Base-by-base conservation (phyloP, 2,888 invertebrate species). In the Ptychoptera albimana region DNA sequence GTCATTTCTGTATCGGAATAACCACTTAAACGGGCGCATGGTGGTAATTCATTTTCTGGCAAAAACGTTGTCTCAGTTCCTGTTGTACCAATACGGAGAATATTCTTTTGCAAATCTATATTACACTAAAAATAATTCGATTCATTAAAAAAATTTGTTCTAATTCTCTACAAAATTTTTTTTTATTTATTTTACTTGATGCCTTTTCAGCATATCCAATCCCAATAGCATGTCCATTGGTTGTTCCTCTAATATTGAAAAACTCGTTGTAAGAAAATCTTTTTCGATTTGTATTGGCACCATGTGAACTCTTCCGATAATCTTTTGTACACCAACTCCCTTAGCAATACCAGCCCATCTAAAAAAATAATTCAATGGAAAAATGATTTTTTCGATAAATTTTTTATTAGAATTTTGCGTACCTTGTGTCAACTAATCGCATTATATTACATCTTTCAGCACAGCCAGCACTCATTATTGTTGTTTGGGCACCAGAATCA, bases 171-270 rank as follows among this genome's bases (percentile, higher is more conserved):
- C 46, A 12, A 6, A 11, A 30, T 30, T 30, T 8, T 30, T 30
- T 30, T 30, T 8, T 30, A 9, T 30, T 34, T 9, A 15, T 3
- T 14, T 34, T n/a, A 34, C 87, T 74, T 93, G 94, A 72, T 97
- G 96, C 55, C 96, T 71, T 67, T 88, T 92, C 1, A 98, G 72
- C 93, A 97, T 96, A 59, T 98, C 97, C 44, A 98, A 71, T 0
- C 98, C 98, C 11, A 98, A 71, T 46, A 98, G 68, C 91, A 98
- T 93, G 58, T 98, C 97, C 92, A 97, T 94, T 1, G 92, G 87
- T 62, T 97, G 96, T 55, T 96, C 86, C 59, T 93, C 89, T 39
- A 98, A 72, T 35, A 98, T 92, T 30, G 93, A 92, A 66, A 98
- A 97, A 36, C 94, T 94, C 3, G 94, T 92, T 2, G 92, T 89